Evolutionary conservation across 92 coral and sea anemone species (phyloP).

Genomic region (Montipora capitata): DNA sequence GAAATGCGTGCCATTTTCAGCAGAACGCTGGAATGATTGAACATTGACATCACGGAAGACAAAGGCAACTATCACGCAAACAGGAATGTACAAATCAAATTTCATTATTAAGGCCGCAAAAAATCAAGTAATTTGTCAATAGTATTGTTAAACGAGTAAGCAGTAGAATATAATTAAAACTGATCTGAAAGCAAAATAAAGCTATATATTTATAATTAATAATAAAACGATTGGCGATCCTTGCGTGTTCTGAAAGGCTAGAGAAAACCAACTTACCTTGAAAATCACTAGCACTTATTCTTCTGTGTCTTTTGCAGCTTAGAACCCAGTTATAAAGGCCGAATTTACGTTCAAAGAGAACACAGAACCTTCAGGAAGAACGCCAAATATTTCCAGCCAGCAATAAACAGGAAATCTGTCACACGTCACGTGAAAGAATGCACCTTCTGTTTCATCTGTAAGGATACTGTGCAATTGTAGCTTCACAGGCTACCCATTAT

Average conservation of each 20-base stretch:
- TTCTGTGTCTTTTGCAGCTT: background rate
- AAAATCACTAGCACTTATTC: background rate
- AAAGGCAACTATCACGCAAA: too few species aligned
- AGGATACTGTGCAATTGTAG: background rate
- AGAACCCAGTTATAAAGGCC: background rate
- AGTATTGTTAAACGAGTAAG: too few species aligned
- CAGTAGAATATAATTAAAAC: too few species aligned
- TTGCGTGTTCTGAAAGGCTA: background rate
- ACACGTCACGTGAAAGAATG: background rate
- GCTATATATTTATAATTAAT: too few species aligned
- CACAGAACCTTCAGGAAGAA: background rate
- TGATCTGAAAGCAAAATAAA: too few species aligned
- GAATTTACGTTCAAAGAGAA: background rate
- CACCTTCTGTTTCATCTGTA: constrained; percentile 15
- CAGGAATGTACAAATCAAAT: too few species aligned
- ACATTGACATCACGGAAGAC: too few species aligned
- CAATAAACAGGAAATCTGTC: constrained; percentile 4
- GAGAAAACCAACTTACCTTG: constrained; percentile 13
- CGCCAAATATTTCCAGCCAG: background rate
- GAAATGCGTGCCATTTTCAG: too few species aligned
- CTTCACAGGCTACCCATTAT: background rate
- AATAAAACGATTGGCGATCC: background rate
- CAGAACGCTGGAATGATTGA: too few species aligned
- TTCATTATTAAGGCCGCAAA: too few species aligned
- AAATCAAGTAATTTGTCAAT: too few species aligned